Evolutionary conservation across 1,140 invertebrate species (phyloP).

Genomic region (Eupristina koningsbergeri): DNA sequence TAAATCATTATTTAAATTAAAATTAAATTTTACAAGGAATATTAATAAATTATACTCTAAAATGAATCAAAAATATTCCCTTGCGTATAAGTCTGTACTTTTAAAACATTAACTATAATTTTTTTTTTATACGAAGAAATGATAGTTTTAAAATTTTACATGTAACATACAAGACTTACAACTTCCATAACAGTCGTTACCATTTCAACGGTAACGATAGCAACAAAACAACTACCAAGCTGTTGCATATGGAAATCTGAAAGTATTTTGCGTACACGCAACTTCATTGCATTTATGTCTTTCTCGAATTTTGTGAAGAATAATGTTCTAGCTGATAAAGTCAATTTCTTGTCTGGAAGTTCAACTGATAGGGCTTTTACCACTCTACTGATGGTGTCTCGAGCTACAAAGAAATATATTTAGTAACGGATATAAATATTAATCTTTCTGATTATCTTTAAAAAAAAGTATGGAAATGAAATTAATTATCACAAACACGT

Average conservation of each 20-base stretch:
- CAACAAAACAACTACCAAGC: conserved; percentile 67
- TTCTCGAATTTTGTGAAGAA: conserved; percentile 73
- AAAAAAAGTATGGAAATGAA: too few relatives aligned
- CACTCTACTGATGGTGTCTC: conserved; percentile 77
- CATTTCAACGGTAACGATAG: conserved; percentile 68
- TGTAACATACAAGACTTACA: conserved; percentile 56
- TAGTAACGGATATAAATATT: neutral
- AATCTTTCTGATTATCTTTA: too few relatives aligned
- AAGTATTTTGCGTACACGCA: conserved; percentile 72
- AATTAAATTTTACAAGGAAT: too few relatives aligned
- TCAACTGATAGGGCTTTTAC: conserved; percentile 74
- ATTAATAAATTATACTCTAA: too few relatives aligned
- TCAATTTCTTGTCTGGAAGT: conserved; percentile 67
- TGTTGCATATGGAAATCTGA: conserved; percentile 68
- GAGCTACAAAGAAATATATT: conserved; percentile 64
- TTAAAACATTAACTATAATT: too few relatives aligned
- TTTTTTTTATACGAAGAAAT: too few relatives aligned
- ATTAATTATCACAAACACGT: too few relatives aligned
- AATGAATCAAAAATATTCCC: too few relatives aligned
- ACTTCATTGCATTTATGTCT: conserved; percentile 50
- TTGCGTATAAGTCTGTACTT: too few relatives aligned
- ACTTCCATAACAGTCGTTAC: conserved; percentile 78
- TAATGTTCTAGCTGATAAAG: conserved; percentile 74
- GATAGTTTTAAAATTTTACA: neutral
- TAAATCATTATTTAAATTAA: too few relatives aligned